Evolutionary conservation across 92 coral and sea anemone genomes (phyloP).

Genomic region (Porites divaricata): DNA sequence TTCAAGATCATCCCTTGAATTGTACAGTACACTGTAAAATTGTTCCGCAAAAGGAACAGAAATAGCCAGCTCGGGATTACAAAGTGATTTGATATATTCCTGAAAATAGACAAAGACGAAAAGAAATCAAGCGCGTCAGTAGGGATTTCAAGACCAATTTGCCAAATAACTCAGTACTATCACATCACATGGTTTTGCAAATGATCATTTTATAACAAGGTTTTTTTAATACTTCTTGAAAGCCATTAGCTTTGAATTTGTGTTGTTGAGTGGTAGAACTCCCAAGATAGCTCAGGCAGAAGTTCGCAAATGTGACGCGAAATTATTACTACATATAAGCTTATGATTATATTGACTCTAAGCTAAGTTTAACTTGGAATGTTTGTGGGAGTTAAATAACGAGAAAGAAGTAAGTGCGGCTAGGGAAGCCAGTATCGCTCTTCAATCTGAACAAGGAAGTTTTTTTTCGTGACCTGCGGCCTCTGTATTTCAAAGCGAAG

Average conservation of each 20-base stretch:
- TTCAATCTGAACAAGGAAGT: conserved; percentile 34
- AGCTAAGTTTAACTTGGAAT: conserved; percentile 3
- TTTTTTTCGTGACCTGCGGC: conserved; percentile 22
- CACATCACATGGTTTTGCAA: background rate
- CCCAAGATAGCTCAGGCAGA: background rate
- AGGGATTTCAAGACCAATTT: background rate
- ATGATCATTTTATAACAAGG: background rate
- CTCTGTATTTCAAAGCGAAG: conserved; percentile 2
- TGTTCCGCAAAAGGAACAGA: conserved; percentile 47
- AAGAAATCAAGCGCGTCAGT: background rate
- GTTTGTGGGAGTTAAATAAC: background rate
- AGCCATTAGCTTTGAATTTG: background rate
- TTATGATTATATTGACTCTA: background rate
- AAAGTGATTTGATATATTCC: conserved; percentile 73
- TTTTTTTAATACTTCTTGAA: background rate
- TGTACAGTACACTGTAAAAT: conserved; percentile 44
- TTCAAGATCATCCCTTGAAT: conserved; percentile 55
- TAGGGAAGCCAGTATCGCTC: conserved; percentile 16
- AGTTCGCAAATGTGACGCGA: background rate
- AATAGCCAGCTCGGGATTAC: conserved; percentile 62
- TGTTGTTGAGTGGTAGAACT: background rate
- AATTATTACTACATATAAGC: background rate
- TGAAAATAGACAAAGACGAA: conserved; percentile 27
- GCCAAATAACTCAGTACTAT: background rate
- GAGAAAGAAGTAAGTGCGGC: conserved; percentile 5